Percentiles rank a stretch among this genome's conserved stretches.
Evolutionary conservation across 2,113 vertebrate genomes (phyloP).

Genomic region (Periophthalmus modestus): DNA sequence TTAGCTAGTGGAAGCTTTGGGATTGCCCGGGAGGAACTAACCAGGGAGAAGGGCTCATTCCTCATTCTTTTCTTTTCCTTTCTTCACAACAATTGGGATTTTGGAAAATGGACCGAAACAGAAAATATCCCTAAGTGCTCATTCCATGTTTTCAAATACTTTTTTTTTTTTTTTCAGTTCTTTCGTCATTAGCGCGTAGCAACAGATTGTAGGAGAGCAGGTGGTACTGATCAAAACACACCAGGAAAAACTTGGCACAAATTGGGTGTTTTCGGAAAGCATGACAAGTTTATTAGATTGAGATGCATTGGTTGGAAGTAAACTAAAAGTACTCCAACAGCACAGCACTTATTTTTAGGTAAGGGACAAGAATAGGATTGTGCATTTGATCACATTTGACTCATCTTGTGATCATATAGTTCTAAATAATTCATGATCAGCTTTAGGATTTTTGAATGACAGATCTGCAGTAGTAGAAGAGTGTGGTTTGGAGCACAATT

Average conservation of each 20-base stretch:
- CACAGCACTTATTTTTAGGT: background rate
- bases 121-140: slow-evolving; percentile 9
- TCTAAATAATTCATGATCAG: no score
- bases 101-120: background rate
- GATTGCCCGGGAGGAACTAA: slow-evolving; percentile 7
- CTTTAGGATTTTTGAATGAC: no score
- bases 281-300: background rate
- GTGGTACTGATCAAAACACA: background rate
- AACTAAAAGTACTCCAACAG: background rate
- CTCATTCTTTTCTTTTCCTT: background rate
- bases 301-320: background rate
- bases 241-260: background rate
- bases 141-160: slow-evolving; percentile 6
- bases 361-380: background rate
- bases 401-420: no score
- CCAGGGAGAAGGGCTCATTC: background rate
- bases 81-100: background rate
- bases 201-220: background rate
- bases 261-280: background rate
- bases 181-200: slow-evolving; percentile 7
- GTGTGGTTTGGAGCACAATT: no score
- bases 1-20: slow-evolving; percentile 2
- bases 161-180: slow-evolving; percentile 41
- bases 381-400: no score
- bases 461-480: no score